Percentiles rank a stretch among this genome's conserved stretches.
Conservation (phyloP, 2,888 invertebrate genomes). For the Papilio elwesi region DNA sequence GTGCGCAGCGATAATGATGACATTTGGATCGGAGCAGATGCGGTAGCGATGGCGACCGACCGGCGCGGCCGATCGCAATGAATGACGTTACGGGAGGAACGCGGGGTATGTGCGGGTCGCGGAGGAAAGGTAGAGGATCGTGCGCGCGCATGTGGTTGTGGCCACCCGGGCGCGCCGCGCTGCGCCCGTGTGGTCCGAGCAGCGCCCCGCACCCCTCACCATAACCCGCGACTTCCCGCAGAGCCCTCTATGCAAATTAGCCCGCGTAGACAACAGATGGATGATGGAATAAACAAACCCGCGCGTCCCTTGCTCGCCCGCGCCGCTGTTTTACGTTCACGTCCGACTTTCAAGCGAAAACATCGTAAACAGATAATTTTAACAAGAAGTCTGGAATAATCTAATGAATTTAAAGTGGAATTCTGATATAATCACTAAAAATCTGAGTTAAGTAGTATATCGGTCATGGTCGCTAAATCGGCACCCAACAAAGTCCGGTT, state of each 20-base stretch:
- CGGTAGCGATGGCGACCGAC: slow-evolving; percentile 78
- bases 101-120: slow-evolving; percentile 54
- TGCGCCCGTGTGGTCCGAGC: slow-evolving; percentile 83
- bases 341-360: slow-evolving; percentile 8
- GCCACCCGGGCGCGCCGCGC: slow-evolving; percentile 83
- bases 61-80: slow-evolving; percentile 80
- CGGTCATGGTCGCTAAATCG: slow-evolving; percentile 60
- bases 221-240: slow-evolving; percentile 51
- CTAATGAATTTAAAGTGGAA: slow-evolving; percentile 1
- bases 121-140: slow-evolving; percentile 56
- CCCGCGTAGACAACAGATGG: slow-evolving; percentile 84
- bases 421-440: not conserved
- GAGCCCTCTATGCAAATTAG: slow-evolving; percentile 83
- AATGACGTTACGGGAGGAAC: slow-evolving; percentile 67
- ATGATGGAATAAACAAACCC: slow-evolving; percentile 82
- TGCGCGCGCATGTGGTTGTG: slow-evolving; percentile 78
- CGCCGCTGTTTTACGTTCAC: slow-evolving; percentile 39
- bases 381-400: slow-evolving; percentile 1
- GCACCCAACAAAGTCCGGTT: slow-evolving; percentile 53
- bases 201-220: slow-evolving; percentile 53
- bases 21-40: slow-evolving; percentile 80
- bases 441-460: slow-evolving; percentile 47
- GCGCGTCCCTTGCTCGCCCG: slow-evolving; percentile 73
- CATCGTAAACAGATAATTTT: not conserved
- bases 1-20: slow-evolving; percentile 79